Conservation (phyloP, 2,797 vertebrate genomes). For the Pangasius mekongensis region DNA sequence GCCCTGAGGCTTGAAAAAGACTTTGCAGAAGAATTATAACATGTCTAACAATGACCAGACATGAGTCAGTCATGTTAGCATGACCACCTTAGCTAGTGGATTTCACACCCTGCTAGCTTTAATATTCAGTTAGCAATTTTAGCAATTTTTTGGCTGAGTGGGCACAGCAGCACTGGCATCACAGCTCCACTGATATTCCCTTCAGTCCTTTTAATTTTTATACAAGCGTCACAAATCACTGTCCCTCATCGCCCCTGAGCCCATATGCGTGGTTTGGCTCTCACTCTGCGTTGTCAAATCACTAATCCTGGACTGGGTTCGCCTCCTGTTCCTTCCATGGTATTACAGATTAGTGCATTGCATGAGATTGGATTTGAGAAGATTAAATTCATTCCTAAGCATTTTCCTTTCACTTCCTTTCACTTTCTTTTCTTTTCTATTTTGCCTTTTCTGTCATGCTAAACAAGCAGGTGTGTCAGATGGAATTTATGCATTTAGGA, state of each 20-base stretch:
- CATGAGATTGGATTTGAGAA: constrained; percentile 55
- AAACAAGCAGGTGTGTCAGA: constrained; percentile 32
- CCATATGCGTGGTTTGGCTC: constrained; percentile 39
- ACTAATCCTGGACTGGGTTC: constrained; percentile 56
- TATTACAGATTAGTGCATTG: constrained; percentile 58
- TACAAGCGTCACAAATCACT: constrained; percentile 42
- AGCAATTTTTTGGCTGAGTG: neutral
- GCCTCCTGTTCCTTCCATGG: constrained; percentile 52
- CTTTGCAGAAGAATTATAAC: neutral
- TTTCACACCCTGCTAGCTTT: constrained; percentile 26
- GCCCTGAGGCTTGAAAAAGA: neutral
- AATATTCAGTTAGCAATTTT: neutral
- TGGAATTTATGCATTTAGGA: constrained; percentile 2
- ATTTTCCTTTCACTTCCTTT: constrained; percentile 1
- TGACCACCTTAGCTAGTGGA: neutral
- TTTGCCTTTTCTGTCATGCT: neutral
- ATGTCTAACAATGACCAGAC: constrained; percentile 14
- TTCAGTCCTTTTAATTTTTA: constrained; percentile 19
- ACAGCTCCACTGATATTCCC: constrained; percentile 19
- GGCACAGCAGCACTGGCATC: constrained; percentile 4
- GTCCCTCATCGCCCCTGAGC: constrained; percentile 25
- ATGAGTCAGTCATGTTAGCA: constrained; percentile 18
- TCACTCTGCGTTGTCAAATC: constrained; percentile 51
- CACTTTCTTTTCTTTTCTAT: constrained; percentile 11
- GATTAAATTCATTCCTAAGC: constrained; percentile 34